Evolutionary conservation across 64 coral and sea anemone genomes (phyloP), one percentile per base, ranked within the genome.

Genomic region (Stylophora pistillata): DNA sequence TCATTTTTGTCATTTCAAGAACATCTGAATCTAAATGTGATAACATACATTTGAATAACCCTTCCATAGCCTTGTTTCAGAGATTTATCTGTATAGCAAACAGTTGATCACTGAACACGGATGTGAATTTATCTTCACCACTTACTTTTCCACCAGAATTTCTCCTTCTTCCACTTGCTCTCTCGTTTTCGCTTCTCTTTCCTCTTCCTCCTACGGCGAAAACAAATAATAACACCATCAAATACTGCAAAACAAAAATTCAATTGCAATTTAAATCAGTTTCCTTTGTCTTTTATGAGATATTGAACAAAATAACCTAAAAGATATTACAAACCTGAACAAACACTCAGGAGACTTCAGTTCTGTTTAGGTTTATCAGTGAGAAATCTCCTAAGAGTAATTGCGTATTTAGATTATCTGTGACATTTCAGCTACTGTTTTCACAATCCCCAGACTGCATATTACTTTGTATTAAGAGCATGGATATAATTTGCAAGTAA

Each of bases 141-240:
- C 93, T 93, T 85, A 99, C 97, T 99, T 99, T 88, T 99, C 97
- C 55, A 99, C 84, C 78, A 99, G 75, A 0, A 99, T 78, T 27
- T 99, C 89, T 66, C 97, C 97, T 88, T 99, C 97, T 58, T 95
- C 93, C 1, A 99, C 93, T 88, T 99, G 97, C 29, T 95, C 90
- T 85, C 90, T 90, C 23, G 58, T 88, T 76, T 77, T 95, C 60
- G 89, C 82, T 61, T 88, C 78, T 73, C 94, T 86, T 65, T 99
- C 90, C 55, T 92, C 89, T 53, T 99, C 97, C 68, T 99, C 96
- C 96, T 98, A 57, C 16, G 56, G 26, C 28, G 34, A 71, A 17
- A 31, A 27, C 33, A 53, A 37, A 85, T 54, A 18, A 68, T n/a
- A 68, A 28, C 20, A 68, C 64, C 23, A 68, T 68, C 64, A 68